phyloP scores from a whole-genome alignment of 2,888 invertebrate genomes.

The Chrysolina americana region DNA sequence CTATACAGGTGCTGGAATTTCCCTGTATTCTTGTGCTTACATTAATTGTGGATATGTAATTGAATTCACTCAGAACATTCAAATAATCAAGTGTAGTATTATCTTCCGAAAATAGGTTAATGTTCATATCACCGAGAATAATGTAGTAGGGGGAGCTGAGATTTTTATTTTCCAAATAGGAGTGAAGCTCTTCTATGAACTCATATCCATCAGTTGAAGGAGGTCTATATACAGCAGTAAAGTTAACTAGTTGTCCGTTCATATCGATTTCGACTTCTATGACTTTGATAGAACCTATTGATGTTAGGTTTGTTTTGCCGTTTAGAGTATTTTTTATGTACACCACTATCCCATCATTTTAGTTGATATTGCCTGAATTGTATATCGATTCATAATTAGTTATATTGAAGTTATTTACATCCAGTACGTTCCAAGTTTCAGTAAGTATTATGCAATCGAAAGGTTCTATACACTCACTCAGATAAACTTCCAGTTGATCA shows the following conservation, averaged over 20 bases:
- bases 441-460: not conserved
- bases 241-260: not conserved
- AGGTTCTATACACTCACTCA: not conserved
- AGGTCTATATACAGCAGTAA: not conserved
- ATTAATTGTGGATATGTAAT: constrained; percentile 11
- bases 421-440: not conserved
- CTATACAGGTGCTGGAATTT: not conserved
- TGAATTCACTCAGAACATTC: constrained; percentile 10
- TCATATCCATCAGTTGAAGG: constrained; percentile 8
- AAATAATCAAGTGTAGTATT: not conserved
- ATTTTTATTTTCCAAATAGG: not conserved
- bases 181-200: constrained; percentile 8
- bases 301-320: not conserved
- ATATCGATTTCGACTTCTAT: not conserved
- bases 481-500: not conserved
- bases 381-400: not conserved
- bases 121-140: not conserved
- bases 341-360: not conserved
- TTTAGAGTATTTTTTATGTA: not conserved
- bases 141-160: not conserved
- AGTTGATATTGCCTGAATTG: not conserved
- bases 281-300: not conserved
- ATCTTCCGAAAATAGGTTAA: constrained; percentile 5
- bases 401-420: not conserved
- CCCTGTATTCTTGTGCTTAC: not conserved